Evolutionary conservation across 2,797 vertebrate genomes (phyloP).

Genomic region (Spea hammondii): DNA sequence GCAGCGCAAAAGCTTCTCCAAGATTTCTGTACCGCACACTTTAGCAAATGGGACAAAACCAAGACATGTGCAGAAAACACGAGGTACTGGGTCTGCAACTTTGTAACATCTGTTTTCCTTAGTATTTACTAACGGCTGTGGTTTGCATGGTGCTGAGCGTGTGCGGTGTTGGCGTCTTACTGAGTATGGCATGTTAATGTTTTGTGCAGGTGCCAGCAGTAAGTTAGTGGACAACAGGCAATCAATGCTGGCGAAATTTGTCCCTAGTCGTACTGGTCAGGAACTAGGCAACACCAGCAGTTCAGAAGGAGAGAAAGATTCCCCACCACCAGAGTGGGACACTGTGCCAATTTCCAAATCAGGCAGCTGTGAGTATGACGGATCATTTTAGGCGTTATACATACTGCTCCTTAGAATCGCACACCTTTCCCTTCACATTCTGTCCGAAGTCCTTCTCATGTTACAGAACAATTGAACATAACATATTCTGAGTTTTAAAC

Average conservation of each 20-base stretch:
- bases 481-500: too few relatives aligned
- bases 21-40: slow-evolving; percentile 72
- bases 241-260: slow-evolving; percentile 76
- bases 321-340: slow-evolving; percentile 92
- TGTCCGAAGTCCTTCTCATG: neutral
- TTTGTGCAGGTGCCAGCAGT: slow-evolving; percentile 64
- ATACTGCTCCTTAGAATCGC: neutral
- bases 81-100: slow-evolving; percentile 67
- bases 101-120: neutral
- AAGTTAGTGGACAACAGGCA: slow-evolving; percentile 83
- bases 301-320: slow-evolving; percentile 96
- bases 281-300: slow-evolving; percentile 91
- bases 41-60: slow-evolving; percentile 75
- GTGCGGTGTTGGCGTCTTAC: slow-evolving; percentile 21
- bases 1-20: slow-evolving; percentile 85
- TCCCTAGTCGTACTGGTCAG: slow-evolving; percentile 74
- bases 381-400: neutral
- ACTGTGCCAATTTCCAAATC: slow-evolving; percentile 79
- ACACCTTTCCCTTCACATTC: neutral
- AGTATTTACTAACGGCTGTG: slow-evolving; percentile 3
- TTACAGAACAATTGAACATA: too few relatives aligned
- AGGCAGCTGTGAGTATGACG: slow-evolving; percentile 78
- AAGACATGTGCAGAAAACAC: slow-evolving; percentile 79
- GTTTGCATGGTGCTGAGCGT: neutral
- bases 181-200: slow-evolving; percentile 51